A percentile compares a stretch with the other conserved stretches of the same genome.
phyloP scores from a whole-genome alignment of 1,140 invertebrate genomes.

The Drosophila pseudoananassae region DNA sequence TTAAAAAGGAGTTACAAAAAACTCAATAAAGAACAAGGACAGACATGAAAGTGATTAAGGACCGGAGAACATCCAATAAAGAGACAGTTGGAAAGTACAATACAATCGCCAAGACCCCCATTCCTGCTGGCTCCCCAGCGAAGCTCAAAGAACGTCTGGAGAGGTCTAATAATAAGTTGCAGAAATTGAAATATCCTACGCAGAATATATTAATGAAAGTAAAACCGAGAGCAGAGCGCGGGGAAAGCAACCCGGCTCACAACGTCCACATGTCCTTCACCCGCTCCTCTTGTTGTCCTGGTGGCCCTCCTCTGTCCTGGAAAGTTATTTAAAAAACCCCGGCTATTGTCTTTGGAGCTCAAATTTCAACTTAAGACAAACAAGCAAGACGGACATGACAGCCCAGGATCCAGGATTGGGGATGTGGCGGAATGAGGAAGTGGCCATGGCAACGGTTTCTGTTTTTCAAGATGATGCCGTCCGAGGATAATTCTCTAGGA shows the following conservation, averaged over 20 bases:
- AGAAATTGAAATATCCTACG: constrained; percentile 37
- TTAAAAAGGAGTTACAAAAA: constrained; percentile 3
- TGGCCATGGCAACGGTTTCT: constrained; percentile 38
- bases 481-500: constrained; percentile 33
- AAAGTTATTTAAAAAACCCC: constrained; percentile 61
- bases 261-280: constrained; percentile 43
- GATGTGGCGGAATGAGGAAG: constrained; percentile 2
- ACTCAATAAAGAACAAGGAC: constrained; percentile 30
- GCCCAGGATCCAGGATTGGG: constrained; percentile 2
- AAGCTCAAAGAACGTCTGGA: constrained; percentile 35
- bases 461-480: constrained; percentile 20
- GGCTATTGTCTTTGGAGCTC: constrained; percentile 60
- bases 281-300: constrained; percentile 9
- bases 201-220: constrained; percentile 56
- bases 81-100: constrained; percentile 40
- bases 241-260: constrained; percentile 9
- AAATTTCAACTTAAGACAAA: constrained; percentile 65
- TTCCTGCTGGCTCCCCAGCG: not conserved
- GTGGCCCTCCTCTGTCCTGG: constrained; percentile 35
- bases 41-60: not conserved
- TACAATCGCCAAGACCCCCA: constrained; percentile 5
- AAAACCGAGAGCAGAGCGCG: not conserved
- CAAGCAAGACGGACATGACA: constrained; percentile 59
- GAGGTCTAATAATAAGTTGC: constrained; percentile 44
- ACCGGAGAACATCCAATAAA: constrained; percentile 9